These are phyloP conservation scores for Peromyscus maniculatus DNA, from an alignment of 2,113 vertebrate species.

Conservation along the genomic window DNA sequence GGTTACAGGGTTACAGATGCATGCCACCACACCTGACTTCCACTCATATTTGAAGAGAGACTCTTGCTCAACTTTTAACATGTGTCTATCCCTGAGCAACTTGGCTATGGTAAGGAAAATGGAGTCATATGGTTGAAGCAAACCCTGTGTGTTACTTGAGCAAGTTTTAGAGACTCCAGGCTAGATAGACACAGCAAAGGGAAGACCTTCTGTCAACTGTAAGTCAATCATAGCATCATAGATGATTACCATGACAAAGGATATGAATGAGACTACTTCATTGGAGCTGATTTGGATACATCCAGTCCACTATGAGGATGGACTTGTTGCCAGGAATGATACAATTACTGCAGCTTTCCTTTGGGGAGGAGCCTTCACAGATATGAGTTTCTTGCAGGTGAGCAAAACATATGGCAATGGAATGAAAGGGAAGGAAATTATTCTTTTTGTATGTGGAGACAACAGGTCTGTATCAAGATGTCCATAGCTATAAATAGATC, in stretches of 20 bases:
- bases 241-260: slow-evolving; percentile 49
- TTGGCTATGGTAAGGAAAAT: neutral
- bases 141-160: neutral
- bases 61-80: neutral
- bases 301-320: slow-evolving; percentile 29
- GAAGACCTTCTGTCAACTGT: slow-evolving; percentile 39
- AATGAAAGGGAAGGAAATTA: slow-evolving; percentile 47
- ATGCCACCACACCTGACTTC: neutral
- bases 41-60: slow-evolving; percentile 40
- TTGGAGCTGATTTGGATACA: slow-evolving; percentile 38
- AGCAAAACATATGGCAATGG: slow-evolving; percentile 46
- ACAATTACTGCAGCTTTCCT: slow-evolving; percentile 56
- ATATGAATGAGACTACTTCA: slow-evolving; percentile 30
- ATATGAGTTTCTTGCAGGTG: slow-evolving; percentile 53
- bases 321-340: slow-evolving; percentile 58
- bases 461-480: neutral
- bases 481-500: slow-evolving; percentile 58
- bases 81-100: neutral
- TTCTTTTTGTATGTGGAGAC: slow-evolving; percentile 36
- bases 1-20: neutral
- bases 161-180: neutral
- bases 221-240: slow-evolving; percentile 53
- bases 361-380: slow-evolving; percentile 26
- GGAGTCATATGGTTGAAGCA: slow-evolving; percentile 8
- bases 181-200: neutral